Evolutionary conservation across 2,888 invertebrate species (phyloP), one percentile per base, ranked within the genome.

Genomic region (Agriopis aurantiaria): DNA sequence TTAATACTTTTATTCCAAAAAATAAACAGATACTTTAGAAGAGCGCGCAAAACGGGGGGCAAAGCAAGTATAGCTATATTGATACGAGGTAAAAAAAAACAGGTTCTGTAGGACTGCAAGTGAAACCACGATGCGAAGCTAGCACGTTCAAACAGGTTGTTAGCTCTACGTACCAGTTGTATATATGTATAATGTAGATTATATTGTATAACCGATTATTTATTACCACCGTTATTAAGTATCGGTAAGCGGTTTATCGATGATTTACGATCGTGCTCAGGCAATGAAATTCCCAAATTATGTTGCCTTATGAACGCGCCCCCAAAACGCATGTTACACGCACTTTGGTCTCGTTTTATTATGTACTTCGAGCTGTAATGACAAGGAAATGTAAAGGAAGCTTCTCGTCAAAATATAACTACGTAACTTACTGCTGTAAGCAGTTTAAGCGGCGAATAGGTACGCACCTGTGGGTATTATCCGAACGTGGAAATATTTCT

Each of bases 311-410:
- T 41, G 41, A 45, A 45, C 12, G 51, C 53, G 46, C 17, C 5
- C 40, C 12, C 11, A 53, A 53, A 53, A 62, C 46, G 69, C 69
- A 61, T 68, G 68, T 64, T 43, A 58, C 69, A 69, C 69, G 69
- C 69, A 62, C 55, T 69, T 43, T 48, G 45, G 14, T 1, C 46
- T 8, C 11, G 40, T 60, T 61, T 65, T 69, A 65, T 48, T 61
- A 14, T 40, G 43, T 60, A 61, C 46, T 58, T 55, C 9, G 14
- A 41, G 55, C 59, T 55, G 56, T 56, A 64, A 65, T 10, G 9
- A 48, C n/a, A 48, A 49, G 55, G 7, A 63, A 60, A 49, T 52
- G 33, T 43, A 52, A 6, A 62, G 10, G 23, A 17, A 45, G 12
- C 12, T 33, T 7, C 5, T 40, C 49, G 12, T 41, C 10, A 57